Percentiles rank a stretch among this genome's conserved stretches.
phyloP scores from a whole-genome alignment of 2,888 invertebrate species.

The Papilio gigon region DNA sequence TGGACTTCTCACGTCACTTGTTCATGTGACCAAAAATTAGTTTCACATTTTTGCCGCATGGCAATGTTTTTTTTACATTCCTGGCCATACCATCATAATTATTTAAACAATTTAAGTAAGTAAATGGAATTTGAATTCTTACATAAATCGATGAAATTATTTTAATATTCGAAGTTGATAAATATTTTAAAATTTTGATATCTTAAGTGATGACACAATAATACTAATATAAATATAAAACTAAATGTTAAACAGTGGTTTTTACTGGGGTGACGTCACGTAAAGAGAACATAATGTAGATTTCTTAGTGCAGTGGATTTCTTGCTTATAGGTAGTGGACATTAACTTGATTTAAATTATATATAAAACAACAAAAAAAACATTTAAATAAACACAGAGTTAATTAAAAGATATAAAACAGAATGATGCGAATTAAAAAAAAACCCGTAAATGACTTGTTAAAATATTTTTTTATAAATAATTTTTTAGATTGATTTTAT shows the following conservation, averaged over 20 bases:
- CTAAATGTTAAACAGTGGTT: constrained; percentile 7
- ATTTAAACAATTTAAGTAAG: background rate
- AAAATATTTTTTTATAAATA: background rate
- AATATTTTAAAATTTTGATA: background rate
- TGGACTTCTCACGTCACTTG: too few relatives aligned
- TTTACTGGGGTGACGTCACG: too few relatives aligned
- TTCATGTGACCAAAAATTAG: too few relatives aligned
- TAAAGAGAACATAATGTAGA: too few relatives aligned
- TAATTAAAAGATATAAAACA: constrained; percentile 1
- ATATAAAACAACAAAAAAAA: constrained; percentile 14
- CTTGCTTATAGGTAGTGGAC: too few relatives aligned
- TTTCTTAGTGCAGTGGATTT: too few relatives aligned
- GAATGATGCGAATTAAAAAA: background rate
- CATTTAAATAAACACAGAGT: constrained; percentile 2
- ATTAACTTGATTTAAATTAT: constrained; percentile 9
- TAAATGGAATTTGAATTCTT: background rate
- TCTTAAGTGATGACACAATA: background rate
- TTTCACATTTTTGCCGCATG: too few relatives aligned
- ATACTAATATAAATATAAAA: background rate
- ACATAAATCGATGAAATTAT: background rate
- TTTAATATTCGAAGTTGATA: background rate
- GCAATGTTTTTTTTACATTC: too few relatives aligned
- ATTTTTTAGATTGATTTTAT: background rate
- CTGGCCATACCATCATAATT: background rate
- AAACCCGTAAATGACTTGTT: constrained; percentile 11